These are phyloP conservation scores for Porites divaricata DNA, from an alignment of 92 coral and sea anemone genomes.

Conservation along the genomic window DNA sequence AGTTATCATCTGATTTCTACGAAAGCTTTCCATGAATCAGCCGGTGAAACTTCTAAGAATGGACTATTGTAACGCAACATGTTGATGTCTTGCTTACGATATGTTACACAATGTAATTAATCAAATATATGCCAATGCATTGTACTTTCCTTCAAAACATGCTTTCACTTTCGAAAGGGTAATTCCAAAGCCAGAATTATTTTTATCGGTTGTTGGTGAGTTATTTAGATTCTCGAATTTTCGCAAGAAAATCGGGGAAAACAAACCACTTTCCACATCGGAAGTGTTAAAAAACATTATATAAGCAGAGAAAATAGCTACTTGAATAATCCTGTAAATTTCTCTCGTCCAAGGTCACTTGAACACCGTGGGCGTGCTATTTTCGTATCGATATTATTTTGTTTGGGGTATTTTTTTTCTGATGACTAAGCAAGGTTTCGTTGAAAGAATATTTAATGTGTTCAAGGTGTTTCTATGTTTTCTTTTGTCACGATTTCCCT, in stretches of 20 bases:
- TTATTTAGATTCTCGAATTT: slow-evolving; percentile 2
- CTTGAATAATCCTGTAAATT: background rate
- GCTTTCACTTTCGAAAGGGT: background rate
- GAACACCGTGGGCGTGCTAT: too few relatives aligned
- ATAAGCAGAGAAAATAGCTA: slow-evolving; percentile 18
- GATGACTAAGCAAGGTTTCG: background rate
- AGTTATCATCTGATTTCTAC: background rate
- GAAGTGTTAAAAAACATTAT: slow-evolving; percentile 7
- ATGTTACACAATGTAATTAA: background rate
- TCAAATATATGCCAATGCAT: background rate
- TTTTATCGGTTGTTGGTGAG: background rate
- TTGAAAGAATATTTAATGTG: too few relatives aligned
- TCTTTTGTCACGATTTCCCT: background rate
- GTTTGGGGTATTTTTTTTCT: background rate
- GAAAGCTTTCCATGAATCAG: background rate
- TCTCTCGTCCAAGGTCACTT: background rate
- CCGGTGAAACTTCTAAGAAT: background rate
- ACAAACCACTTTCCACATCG: background rate
- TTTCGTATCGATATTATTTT: background rate
- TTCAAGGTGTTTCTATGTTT: background rate
- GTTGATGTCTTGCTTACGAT: background rate
- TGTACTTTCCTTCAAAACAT: background rate
- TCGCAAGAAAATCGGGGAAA: background rate
- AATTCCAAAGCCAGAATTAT: slow-evolving; percentile 3
- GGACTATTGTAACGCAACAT: slow-evolving; percentile 16